phyloP scores from a whole-genome alignment of 2,888 invertebrate genomes.

The Mycogona germanica region DNA sequence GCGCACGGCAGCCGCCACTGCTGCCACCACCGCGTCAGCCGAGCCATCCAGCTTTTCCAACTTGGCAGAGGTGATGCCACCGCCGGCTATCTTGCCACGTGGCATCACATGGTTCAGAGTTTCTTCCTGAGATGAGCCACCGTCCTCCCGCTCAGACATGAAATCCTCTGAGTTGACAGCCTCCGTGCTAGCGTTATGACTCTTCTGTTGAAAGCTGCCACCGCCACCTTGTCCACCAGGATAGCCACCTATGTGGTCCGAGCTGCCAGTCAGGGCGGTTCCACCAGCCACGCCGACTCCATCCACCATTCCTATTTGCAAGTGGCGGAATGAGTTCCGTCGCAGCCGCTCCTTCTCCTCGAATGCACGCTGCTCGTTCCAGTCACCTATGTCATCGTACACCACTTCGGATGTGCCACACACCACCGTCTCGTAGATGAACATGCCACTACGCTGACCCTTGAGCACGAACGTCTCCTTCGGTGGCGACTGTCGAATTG shows the following conservation, averaged over 20 bases:
- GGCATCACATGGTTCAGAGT: slow-evolving; percentile 1
- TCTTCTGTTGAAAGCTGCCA: slow-evolving; percentile 5
- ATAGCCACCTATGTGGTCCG: not conserved
- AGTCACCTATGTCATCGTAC: slow-evolving; percentile 71
- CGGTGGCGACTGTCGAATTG: slow-evolving; percentile 1
- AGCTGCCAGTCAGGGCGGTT: not conserved
- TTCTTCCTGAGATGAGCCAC: slow-evolving; percentile 14
- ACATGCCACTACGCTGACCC: slow-evolving; percentile 28
- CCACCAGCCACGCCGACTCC: not conserved
- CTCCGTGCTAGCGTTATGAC: slow-evolving; percentile 14
- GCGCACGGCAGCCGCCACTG: not conserved
- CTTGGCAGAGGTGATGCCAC: not conserved
- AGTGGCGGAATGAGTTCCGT: not conserved
- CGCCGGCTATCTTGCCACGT: slow-evolving; percentile 3
- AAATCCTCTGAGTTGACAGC: slow-evolving; percentile 20
- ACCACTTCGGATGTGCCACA: slow-evolving; percentile 61
- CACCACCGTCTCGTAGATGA: slow-evolving; percentile 45
- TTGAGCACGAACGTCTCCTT: slow-evolving; percentile 16
- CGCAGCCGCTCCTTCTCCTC: not conserved
- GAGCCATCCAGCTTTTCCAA: slow-evolving; percentile 1
- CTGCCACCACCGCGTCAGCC: not conserved
- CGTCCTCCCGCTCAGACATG: slow-evolving; percentile 16
- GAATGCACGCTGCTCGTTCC: slow-evolving; percentile 15
- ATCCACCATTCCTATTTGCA: not conserved
- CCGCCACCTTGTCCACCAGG: not conserved